These are phyloP conservation scores for Alaudala cheleensis DNA, from an alignment of 2,113 vertebrate species.

Conservation along the genomic window DNA sequence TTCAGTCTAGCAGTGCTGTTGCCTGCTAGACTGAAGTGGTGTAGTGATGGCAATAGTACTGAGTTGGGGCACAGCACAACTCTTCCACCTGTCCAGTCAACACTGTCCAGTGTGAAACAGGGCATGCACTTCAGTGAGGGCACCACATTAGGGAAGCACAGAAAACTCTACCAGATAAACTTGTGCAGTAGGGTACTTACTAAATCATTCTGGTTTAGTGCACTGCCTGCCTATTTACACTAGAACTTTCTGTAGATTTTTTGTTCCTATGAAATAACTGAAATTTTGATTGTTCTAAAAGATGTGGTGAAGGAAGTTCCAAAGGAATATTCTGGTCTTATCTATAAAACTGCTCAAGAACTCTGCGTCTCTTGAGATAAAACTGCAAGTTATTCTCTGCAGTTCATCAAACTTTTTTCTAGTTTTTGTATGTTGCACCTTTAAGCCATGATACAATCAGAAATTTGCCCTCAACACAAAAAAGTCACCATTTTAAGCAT, in stretches of 20 bases:
- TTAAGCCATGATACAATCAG: not conserved
- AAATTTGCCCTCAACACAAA: not conserved
- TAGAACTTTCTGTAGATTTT: not conserved
- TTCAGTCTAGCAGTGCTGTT: not conserved
- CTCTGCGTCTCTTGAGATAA: not conserved
- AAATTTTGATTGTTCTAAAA: not conserved
- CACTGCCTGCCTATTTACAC: not conserved
- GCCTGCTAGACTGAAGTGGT: not conserved
- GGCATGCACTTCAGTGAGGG: not conserved
- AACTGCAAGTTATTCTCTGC: not conserved
- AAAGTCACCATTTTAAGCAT: not conserved
- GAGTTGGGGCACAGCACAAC: accelerated
- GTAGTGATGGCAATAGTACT: not conserved
- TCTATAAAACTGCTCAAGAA: not conserved
- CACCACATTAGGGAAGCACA: accelerated
- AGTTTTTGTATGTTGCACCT: not conserved
- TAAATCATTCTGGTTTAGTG: not conserved
- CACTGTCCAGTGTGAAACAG: not conserved
- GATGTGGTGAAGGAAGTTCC: not conserved
- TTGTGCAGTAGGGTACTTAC: not conserved
- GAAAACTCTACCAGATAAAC: not conserved
- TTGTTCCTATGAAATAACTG: not conserved
- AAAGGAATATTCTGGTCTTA: not conserved
- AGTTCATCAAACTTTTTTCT: not conserved
- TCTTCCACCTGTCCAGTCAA: not conserved